Percentiles rank a stretch among this genome's conserved stretches.
phyloP scores from a whole-genome alignment of 2,113 vertebrate species.

The Trogon melanurus region DNA sequence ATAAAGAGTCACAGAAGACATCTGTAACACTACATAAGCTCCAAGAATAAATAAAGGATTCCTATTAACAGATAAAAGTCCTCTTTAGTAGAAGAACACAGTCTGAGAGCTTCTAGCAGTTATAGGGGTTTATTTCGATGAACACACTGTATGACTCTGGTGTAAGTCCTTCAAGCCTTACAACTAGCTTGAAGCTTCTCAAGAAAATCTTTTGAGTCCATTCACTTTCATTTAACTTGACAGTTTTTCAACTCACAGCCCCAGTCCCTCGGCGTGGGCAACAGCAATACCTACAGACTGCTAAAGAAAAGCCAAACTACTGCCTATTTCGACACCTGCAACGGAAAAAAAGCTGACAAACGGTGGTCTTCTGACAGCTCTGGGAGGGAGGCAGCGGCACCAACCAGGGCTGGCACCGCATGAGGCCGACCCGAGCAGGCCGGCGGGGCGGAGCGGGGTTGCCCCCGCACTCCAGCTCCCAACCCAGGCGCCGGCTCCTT shows the following conservation, averaged over 20 bases:
- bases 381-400: fast-evolving
- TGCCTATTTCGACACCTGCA: fast-evolving
- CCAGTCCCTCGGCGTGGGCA: fast-evolving
- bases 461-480: neutral
- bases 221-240: fast-evolving
- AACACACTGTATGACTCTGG: fast-evolving
- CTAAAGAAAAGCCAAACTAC: neutral
- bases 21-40: neutral
- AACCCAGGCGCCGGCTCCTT: too few species aligned
- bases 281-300: fast-evolving
- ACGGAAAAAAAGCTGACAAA: neutral
- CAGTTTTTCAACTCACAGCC: fast-evolving
- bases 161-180: neutral
- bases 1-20: neutral
- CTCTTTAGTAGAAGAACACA: neutral
- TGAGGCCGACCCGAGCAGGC: neutral
- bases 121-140: neutral
- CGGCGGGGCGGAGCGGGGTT: too few species aligned
- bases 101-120: neutral
- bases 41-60: neutral
- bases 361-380: neutral
- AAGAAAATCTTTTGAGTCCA: neutral
- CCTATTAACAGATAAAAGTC: neutral
- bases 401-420: neutral
- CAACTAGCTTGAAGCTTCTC: neutral